These are phyloP conservation scores for Aplysina aerophoba DNA, from an alignment of 37 sponge, comb jelly and placozoan genomes.

Conservation along the genomic window DNA sequence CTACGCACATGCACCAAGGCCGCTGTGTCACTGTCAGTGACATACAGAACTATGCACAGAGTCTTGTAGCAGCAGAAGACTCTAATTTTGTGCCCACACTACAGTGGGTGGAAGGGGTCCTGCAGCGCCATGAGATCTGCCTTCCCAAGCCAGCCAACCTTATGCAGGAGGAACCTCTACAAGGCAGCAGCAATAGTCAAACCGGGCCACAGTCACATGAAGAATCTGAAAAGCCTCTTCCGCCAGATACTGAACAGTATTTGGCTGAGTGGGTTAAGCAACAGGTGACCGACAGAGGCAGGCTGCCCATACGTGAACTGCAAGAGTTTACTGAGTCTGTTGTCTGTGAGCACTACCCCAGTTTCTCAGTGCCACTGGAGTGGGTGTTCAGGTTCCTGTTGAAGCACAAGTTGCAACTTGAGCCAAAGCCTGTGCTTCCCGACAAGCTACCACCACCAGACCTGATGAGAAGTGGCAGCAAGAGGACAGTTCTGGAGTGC, in stretches of 20 bases:
- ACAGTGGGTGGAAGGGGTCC: slow-evolving; percentile 16
- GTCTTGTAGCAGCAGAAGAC: slow-evolving; percentile 62
- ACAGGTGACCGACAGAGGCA: slow-evolving; percentile 39
- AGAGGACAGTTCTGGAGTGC: not conserved
- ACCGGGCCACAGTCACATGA: not conserved
- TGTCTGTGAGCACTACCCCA: slow-evolving; percentile 21
- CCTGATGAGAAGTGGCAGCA: not conserved
- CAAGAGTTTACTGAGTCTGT: slow-evolving; percentile 57
- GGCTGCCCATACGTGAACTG: slow-evolving; percentile 47
- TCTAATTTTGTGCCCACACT: not conserved
- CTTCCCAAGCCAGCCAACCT: not conserved
- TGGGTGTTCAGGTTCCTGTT: slow-evolving; percentile 78
- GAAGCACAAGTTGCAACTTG: slow-evolving; percentile 53
- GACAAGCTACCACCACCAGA: slow-evolving; percentile 1
- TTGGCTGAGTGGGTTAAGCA: slow-evolving; percentile 61
- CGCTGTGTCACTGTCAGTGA: slow-evolving; percentile 51
- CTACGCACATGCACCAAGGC: slow-evolving; percentile 39
- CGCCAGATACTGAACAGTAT: slow-evolving; percentile 48
- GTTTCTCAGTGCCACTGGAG: slow-evolving; percentile 69
- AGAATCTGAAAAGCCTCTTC: slow-evolving; percentile 4
- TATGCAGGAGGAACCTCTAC: no score
- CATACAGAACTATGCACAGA: slow-evolving; percentile 57
- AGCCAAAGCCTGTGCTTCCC: slow-evolving; percentile 63
- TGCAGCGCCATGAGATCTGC: slow-evolving; percentile 4
- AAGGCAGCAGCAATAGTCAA: not conserved